phyloP scores from a whole-genome alignment of 2,797 vertebrate genomes.

The Hemitrygon akajei region DNA sequence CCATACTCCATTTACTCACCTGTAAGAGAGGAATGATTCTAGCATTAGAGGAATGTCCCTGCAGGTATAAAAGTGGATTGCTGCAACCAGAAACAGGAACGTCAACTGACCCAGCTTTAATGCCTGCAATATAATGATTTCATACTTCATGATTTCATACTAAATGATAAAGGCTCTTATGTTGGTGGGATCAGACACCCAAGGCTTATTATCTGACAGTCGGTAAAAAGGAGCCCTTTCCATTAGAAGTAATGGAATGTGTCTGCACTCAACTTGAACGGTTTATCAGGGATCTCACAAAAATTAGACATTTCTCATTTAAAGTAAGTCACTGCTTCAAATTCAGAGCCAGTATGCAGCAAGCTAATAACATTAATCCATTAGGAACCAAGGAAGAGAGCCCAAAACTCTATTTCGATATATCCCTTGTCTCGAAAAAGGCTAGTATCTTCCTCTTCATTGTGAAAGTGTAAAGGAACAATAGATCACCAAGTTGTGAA shows the following conservation, averaged over 20 bases:
- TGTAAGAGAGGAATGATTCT: not conserved
- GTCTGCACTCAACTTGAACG: slow-evolving; percentile 17
- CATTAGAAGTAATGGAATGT: not conserved
- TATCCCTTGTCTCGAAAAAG: not conserved
- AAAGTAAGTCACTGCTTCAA: not conserved
- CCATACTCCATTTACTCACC: not conserved
- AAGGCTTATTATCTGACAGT: not conserved
- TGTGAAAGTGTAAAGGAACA: not conserved
- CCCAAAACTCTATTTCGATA: not conserved
- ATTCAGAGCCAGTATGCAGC: not conserved
- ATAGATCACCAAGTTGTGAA: not conserved
- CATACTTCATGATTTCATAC: not conserved
- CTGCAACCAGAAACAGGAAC: not conserved
- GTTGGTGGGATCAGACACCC: not conserved
- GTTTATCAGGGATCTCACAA: not conserved
- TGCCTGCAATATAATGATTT: not conserved
- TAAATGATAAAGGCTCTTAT: not conserved
- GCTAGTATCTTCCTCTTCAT: not conserved
- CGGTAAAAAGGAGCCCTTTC: not conserved
- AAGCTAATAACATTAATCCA: not conserved
- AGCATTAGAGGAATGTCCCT: not conserved
- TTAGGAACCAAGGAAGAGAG: not conserved
- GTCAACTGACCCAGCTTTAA: not conserved
- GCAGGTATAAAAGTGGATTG: not conserved
- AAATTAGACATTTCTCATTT: not conserved